Conservation (phyloP, 2,888 invertebrate species). For the Xiphydria camelus region DNA sequence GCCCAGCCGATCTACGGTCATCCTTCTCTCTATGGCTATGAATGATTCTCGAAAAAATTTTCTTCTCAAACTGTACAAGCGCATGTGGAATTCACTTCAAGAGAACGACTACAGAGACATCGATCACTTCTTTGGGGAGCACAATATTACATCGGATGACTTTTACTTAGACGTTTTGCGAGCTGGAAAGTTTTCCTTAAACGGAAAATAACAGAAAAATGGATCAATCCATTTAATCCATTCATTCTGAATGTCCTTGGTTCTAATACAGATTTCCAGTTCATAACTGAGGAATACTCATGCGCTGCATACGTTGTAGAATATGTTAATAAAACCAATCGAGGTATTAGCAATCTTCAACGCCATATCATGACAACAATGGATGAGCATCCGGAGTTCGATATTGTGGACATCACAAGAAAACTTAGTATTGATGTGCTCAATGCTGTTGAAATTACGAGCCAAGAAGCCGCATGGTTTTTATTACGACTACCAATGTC, state of each 20-base stretch:
- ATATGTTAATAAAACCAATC: constrained; percentile 49
- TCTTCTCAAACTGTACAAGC: no score
- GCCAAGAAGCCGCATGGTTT: no score
- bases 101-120: constrained; percentile 36
- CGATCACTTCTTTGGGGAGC: constrained; percentile 32
- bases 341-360: constrained; percentile 48
- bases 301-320: constrained; percentile 54
- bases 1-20: no score
- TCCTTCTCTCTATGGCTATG: no score
- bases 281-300: constrained; percentile 50
- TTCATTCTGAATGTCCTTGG: constrained; percentile 15
- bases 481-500: no score
- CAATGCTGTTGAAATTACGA: constrained; percentile 41
- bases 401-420: constrained; percentile 32
- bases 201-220: constrained; percentile 13
- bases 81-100: no score
- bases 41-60: no score
- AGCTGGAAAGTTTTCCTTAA: constrained; percentile 20
- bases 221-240: constrained; percentile 21
- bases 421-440: constrained; percentile 37
- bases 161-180: constrained; percentile 27
- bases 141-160: constrained; percentile 37
- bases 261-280: constrained; percentile 28
- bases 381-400: constrained; percentile 43
- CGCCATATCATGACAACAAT: constrained; percentile 38